A percentile compares a stretch with the other conserved stretches of the same genome.
Conservation (phyloP, 2,113 vertebrate genomes). For the Clinocottus analis region DNA sequence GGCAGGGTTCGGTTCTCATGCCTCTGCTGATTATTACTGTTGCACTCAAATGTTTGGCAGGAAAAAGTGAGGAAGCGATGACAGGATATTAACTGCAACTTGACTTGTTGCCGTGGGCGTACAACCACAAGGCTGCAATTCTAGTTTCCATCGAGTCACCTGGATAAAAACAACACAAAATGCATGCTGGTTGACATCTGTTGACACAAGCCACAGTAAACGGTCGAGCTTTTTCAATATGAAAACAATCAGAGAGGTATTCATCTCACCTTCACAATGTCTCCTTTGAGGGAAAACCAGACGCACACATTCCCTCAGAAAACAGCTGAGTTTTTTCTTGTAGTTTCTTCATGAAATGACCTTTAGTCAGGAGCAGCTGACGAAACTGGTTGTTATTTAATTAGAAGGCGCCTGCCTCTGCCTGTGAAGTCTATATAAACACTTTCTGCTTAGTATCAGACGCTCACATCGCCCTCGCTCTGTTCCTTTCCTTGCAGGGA, state of each 20-base stretch:
- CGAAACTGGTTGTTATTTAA: not conserved
- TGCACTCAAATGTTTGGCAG: not conserved
- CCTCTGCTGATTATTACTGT: not conserved
- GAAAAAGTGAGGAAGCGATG: no score
- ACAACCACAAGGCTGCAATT: no score
- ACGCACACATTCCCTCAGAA: not conserved
- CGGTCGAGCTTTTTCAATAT: not conserved
- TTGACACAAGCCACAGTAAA: not conserved
- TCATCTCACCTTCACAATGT: not conserved
- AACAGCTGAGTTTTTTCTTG: not conserved
- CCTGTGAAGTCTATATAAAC: not conserved
- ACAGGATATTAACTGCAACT: not conserved
- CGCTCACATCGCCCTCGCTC: not conserved
- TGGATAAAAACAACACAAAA: not conserved
- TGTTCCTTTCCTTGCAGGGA: conserved; percentile 28
- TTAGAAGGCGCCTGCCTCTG: no score
- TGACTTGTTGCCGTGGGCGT: no score
- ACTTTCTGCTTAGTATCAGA: not conserved
- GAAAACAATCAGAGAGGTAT: no score
- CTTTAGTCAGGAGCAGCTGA: not conserved
- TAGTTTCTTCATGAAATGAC: not conserved
- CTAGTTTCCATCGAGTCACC: no score
- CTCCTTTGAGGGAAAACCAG: not conserved
- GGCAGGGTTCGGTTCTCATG: not conserved
- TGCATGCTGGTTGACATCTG: not conserved